phyloP scores from a whole-genome alignment of 2,888 invertebrate species.

The Cerceris ruficornis region DNA sequence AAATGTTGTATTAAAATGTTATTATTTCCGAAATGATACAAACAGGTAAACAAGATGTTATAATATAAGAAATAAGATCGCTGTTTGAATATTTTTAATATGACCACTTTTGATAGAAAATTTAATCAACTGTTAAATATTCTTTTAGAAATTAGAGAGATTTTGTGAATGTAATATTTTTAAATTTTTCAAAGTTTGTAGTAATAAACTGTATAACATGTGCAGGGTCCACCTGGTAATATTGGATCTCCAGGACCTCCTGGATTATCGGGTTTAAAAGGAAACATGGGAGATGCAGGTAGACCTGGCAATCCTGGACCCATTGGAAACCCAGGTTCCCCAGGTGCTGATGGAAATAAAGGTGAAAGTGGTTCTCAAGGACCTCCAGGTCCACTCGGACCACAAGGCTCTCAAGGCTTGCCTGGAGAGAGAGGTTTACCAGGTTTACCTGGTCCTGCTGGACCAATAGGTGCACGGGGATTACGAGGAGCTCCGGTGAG shows the following conservation, averaged over 20 bases:
- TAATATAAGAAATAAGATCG: background rate
- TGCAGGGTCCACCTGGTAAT: conserved; percentile 88
- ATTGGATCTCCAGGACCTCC: conserved; percentile 87
- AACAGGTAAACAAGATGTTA: background rate
- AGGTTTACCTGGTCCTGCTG: conserved; percentile 85
- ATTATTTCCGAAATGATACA: background rate
- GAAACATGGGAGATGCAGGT: conserved; percentile 87
- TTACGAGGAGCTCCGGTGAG: conserved; percentile 85
- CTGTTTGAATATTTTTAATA: too few species aligned
- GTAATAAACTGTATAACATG: conserved; percentile 16
- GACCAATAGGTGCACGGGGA: conserved; percentile 86
- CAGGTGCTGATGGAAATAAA: conserved; percentile 88
- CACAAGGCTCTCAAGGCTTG: conserved; percentile 87
- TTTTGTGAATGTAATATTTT: too few species aligned
- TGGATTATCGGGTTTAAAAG: conserved; percentile 88
- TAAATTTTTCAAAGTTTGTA: too few species aligned
- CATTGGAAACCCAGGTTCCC: conserved; percentile 87
- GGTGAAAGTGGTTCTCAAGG: conserved; percentile 89
- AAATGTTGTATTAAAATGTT: background rate
- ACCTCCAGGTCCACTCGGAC: conserved; percentile 87
- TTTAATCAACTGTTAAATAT: too few species aligned
- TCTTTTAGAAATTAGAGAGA: too few species aligned
- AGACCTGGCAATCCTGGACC: conserved; percentile 87
- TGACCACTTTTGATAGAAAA: too few species aligned
- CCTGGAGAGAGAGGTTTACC: conserved; percentile 88